phyloP scores from a whole-genome alignment of 2,797 vertebrate genomes.

The Artibeus jamaicensis region DNA sequence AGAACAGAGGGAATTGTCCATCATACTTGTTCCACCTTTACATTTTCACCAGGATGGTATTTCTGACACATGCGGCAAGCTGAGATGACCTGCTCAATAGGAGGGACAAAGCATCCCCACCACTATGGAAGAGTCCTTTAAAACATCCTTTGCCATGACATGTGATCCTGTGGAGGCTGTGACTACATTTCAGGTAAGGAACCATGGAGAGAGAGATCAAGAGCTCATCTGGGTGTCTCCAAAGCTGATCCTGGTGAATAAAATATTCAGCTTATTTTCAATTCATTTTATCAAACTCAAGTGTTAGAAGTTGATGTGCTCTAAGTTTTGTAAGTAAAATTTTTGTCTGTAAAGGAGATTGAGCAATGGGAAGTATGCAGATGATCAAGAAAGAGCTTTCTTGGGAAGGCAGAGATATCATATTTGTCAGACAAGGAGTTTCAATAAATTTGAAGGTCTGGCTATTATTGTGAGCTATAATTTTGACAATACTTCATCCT shows the following conservation, averaged over 20 bases:
- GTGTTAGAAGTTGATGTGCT: neutral
- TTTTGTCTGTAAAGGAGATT: neutral
- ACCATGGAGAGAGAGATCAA: neutral
- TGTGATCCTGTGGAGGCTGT: neutral
- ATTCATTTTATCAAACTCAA: neutral
- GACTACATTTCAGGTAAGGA: neutral
- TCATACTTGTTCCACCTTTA: neutral
- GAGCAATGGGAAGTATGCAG: neutral
- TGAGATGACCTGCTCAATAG: neutral
- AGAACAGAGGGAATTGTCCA: neutral
- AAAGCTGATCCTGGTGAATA: neutral
- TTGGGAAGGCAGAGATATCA: neutral
- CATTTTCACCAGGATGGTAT: neutral
- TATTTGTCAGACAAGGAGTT: neutral
- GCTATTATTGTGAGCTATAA: neutral
- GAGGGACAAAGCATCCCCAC: neutral
- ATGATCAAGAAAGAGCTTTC: neutral
- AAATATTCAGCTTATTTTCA: neutral
- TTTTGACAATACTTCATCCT: neutral
- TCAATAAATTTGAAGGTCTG: neutral
- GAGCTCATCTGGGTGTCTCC: neutral
- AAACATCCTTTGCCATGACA: neutral
- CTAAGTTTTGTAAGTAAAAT: neutral
- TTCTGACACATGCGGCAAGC: neutral
- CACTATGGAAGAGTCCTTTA: neutral